Conservation (phyloP, 2,797 vertebrate species). For the Falco rusticolus region DNA sequence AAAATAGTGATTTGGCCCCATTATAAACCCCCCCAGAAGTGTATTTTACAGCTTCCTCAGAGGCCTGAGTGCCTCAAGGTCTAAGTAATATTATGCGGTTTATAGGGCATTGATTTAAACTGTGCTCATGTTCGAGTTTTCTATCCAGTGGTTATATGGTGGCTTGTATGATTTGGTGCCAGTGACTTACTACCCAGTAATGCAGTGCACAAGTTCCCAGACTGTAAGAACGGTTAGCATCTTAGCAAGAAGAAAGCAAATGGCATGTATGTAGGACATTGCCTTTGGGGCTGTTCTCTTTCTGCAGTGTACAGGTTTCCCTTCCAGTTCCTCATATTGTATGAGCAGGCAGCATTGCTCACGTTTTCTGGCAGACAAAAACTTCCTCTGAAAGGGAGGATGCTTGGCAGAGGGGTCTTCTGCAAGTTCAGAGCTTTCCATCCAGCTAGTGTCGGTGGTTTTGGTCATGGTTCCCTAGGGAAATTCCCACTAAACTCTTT, state of each 20-base stretch:
- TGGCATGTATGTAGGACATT: not conserved
- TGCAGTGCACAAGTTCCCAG: not conserved
- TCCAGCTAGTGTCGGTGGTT: not conserved
- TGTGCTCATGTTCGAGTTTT: not conserved
- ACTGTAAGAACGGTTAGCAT: not conserved
- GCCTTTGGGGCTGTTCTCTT: not conserved
- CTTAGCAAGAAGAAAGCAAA: not conserved
- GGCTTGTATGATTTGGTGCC: not conserved
- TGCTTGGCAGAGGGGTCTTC: not conserved
- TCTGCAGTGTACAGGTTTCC: not conserved
- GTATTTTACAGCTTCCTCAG: not conserved
- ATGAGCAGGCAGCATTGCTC: not conserved
- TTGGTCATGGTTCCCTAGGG: not conserved
- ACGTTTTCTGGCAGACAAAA: not conserved
- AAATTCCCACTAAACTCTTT: not conserved
- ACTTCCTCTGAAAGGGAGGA: not conserved
- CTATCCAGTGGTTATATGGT: not conserved
- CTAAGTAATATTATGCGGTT: slow-evolving; percentile 11
- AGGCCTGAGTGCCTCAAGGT: not conserved
- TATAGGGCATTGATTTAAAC: slow-evolving; percentile 3
- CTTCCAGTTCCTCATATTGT: not conserved
- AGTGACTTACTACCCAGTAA: not conserved
- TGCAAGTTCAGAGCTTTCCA: not conserved
- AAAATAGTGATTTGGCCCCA: not conserved
- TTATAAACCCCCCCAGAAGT: not conserved